Conservation (phyloP, 2,797 vertebrate genomes). For the Parambassis ranga region DNA sequence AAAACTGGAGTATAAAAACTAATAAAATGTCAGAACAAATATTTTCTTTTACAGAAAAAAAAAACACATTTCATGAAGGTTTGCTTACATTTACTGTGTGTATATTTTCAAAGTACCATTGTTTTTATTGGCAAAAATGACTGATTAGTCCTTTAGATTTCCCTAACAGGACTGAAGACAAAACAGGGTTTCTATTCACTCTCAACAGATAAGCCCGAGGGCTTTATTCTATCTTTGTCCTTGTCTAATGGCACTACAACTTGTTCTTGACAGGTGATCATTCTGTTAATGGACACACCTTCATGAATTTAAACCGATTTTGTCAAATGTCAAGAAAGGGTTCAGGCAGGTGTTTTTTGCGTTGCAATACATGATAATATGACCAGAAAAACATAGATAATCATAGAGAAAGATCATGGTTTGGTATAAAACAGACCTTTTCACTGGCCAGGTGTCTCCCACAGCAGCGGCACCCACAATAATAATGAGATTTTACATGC, state of each 20-base stretch:
- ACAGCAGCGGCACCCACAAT: too few relatives aligned
- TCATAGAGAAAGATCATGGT: too few relatives aligned
- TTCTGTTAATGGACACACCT: constrained; percentile 8
- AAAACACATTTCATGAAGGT: background rate
- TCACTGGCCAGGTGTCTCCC: too few relatives aligned
- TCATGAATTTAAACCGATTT: constrained; percentile 16
- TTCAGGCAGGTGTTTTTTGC: background rate
- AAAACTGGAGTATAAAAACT: too few relatives aligned
- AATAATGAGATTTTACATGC: too few relatives aligned
- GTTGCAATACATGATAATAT: too few relatives aligned
- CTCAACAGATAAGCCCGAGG: background rate
- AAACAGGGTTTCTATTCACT: background rate
- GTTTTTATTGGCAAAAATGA: too few relatives aligned
- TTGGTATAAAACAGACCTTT: too few relatives aligned
- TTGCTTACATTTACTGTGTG: background rate
- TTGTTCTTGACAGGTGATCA: constrained; percentile 13
- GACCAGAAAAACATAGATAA: background rate
- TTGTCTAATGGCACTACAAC: constrained; percentile 1
- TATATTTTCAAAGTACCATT: too few relatives aligned
- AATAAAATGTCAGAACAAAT: too few relatives aligned
- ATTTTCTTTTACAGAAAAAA: too few relatives aligned
- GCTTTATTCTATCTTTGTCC: constrained; percentile 15
- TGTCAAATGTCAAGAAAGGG: background rate
- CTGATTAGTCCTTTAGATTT: too few relatives aligned
- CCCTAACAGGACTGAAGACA: background rate